A percentile compares a stretch with the other conserved stretches of the same genome.
phyloP scores from a whole-genome alignment of 2,888 invertebrate genomes.

The Epirrhoe alternata region DNA sequence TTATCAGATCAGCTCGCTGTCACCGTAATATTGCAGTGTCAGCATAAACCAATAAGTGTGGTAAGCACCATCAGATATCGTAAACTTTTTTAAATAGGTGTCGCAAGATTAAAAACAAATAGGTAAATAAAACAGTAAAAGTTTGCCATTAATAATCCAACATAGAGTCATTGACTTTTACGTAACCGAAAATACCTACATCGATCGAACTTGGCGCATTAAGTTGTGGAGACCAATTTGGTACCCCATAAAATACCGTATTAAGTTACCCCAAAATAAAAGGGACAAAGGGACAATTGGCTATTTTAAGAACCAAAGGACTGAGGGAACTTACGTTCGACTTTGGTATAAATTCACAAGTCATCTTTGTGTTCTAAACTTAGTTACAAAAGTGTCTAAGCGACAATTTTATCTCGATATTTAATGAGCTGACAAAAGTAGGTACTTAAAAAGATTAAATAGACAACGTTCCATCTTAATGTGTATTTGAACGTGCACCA shows the following conservation, averaged over 20 bases:
- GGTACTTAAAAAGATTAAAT: too few relatives aligned
- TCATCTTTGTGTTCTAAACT: neutral
- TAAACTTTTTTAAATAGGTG: too few relatives aligned
- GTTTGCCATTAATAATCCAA: too few relatives aligned
- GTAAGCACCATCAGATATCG: too few relatives aligned
- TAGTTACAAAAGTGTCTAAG: neutral
- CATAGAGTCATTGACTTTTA: neutral
- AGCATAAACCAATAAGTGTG: too few relatives aligned
- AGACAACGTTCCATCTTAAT: too few relatives aligned
- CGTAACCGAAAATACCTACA: neutral
- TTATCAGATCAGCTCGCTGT: too few relatives aligned
- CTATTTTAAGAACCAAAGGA: slow-evolving; percentile 9
- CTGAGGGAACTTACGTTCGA: neutral
- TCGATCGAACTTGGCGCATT: neutral
- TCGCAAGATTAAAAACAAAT: too few relatives aligned
- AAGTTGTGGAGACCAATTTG: neutral
- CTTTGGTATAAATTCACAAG: neutral
- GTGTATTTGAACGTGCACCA: too few relatives aligned
- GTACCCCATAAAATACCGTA: neutral
- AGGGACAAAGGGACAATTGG: slow-evolving; percentile 1
- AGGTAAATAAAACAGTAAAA: too few relatives aligned
- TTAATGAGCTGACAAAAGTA: too few relatives aligned
- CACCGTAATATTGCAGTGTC: too few relatives aligned
- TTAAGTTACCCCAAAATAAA: neutral
- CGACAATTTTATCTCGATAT: neutral